Conservation (phyloP, 2,113 vertebrate species). For the Sinosuthora webbiana region DNA sequence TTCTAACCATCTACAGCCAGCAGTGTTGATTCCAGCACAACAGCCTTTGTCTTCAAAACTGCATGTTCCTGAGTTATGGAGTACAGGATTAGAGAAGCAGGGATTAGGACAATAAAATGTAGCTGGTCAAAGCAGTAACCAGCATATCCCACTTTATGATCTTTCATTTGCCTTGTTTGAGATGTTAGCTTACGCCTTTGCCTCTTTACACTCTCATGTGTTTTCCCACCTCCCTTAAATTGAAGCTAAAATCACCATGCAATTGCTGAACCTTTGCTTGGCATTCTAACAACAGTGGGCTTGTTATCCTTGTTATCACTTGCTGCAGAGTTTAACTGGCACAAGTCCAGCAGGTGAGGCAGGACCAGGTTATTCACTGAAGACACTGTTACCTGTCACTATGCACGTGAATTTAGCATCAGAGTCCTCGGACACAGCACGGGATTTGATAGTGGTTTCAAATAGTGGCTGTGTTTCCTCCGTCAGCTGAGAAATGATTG, state of each 20-base stretch:
- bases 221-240: not conserved
- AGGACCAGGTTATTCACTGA: not conserved
- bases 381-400: constrained; percentile 85
- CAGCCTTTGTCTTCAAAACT: not conserved
- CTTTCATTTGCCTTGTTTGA: not conserved
- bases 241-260: constrained; percentile 9
- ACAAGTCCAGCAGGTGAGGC: not conserved
- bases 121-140: not conserved
- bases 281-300: not conserved
- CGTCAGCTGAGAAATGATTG: constrained; percentile 94
- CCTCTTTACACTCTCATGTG: not conserved
- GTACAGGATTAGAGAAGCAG: not conserved
- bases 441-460: constrained; percentile 91
- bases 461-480: constrained; percentile 95
- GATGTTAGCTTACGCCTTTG: not conserved
- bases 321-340: not conserved
- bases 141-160: not conserved
- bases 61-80: not conserved
- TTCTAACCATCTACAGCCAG: not conserved
- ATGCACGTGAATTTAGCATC: constrained; percentile 94
- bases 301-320: not conserved
- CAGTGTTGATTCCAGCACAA: not conserved
- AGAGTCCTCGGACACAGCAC: constrained; percentile 89
- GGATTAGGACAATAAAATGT: not conserved
- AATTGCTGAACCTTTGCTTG: not conserved